Evolutionary conservation across 2,888 invertebrate species (phyloP).

Genomic region (Monopis laevigella): DNA sequence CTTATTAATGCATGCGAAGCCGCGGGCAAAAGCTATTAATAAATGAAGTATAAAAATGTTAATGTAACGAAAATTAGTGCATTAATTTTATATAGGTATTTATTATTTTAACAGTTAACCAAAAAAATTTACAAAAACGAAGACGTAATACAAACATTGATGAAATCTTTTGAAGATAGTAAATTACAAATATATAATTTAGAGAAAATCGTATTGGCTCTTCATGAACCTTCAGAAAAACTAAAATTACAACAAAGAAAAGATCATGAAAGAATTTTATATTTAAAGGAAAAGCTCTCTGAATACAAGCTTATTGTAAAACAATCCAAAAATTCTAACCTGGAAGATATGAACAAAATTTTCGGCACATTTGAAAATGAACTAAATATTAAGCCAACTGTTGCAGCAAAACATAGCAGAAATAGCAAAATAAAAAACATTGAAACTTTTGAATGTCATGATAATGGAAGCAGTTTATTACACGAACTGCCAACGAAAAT

Average conservation of each 20-base stretch:
- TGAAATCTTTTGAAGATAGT: slow-evolving; percentile 31
- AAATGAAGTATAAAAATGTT: background rate
- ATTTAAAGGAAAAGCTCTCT: slow-evolving; percentile 34
- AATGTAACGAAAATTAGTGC: too few relatives aligned
- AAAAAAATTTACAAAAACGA: slow-evolving; percentile 40
- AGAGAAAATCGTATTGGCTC: slow-evolving; percentile 45
- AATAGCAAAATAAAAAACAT: slow-evolving; percentile 22
- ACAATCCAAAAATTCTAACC: slow-evolving; percentile 25
- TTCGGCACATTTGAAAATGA: slow-evolving; percentile 53
- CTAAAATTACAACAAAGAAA: slow-evolving; percentile 30
- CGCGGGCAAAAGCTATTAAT: too few relatives aligned
- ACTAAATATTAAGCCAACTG: slow-evolving; percentile 29
- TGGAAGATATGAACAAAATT: slow-evolving; percentile 38
- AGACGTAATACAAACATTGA: slow-evolving; percentile 39
- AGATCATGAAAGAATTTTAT: slow-evolving; percentile 35
- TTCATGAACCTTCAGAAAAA: slow-evolving; percentile 44
- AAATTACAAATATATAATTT: slow-evolving; percentile 31
- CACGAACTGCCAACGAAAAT: slow-evolving; percentile 25
- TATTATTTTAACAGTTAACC: slow-evolving; percentile 29
- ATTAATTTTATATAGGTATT: too few relatives aligned
- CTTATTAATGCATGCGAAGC: too few relatives aligned
- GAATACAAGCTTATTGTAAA: slow-evolving; percentile 24
- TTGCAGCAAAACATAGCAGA: background rate
- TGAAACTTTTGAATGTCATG: slow-evolving; percentile 22
- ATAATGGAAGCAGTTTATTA: slow-evolving; percentile 18